Conservation (phyloP, 2,888 invertebrate genomes). For the Cheilosia urbana region DNA sequence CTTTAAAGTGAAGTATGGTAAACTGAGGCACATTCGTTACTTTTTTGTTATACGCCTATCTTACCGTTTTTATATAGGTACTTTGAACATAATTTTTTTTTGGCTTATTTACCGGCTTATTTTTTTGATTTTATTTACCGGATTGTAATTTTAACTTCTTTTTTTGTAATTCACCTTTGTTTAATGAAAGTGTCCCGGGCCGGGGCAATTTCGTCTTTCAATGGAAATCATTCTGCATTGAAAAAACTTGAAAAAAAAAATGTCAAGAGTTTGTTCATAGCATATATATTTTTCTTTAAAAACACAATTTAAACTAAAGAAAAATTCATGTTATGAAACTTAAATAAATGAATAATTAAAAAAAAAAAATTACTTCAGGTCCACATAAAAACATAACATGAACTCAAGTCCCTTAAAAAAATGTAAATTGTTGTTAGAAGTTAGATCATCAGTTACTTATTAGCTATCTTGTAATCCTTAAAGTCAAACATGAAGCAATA, state of each 20-base stretch:
- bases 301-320: neutral
- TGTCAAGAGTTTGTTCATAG: neutral
- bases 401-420: neutral
- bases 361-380: neutral
- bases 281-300: neutral
- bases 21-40: too few relatives aligned
- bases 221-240: conserved; percentile 5
- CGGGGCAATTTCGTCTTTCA: conserved; percentile 2
- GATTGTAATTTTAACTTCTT: neutral
- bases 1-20: too few relatives aligned
- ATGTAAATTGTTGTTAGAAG: neutral
- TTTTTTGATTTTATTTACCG: conserved; percentile 5
- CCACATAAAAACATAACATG: neutral
- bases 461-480: too few relatives aligned
- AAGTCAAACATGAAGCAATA: too few relatives aligned
- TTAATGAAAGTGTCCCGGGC: neutral
- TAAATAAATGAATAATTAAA: neutral
- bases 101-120: too few relatives aligned
- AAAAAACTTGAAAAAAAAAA: too few relatives aligned
- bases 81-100: too few relatives aligned
- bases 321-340: neutral
- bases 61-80: too few relatives aligned
- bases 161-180: neutral
- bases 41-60: too few relatives aligned
- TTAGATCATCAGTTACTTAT: too few relatives aligned